phyloP scores from a whole-genome alignment of 2,113 vertebrate species.

The Saccopteryx leptura region DNA sequence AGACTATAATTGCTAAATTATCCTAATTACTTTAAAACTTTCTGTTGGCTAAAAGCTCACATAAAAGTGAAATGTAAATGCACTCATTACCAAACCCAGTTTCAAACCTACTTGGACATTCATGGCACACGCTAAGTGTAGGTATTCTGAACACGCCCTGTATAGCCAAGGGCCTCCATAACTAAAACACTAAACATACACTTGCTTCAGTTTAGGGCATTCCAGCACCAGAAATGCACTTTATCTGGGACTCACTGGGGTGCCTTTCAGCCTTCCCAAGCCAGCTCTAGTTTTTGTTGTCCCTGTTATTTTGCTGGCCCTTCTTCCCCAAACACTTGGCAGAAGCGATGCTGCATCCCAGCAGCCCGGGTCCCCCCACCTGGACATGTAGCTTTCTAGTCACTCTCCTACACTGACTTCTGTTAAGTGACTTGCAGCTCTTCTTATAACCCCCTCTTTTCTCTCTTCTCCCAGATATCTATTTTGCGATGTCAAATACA shows the following conservation, averaged over 20 bases:
- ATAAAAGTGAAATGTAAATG: background rate
- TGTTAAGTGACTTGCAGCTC: background rate
- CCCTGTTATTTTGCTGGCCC: background rate
- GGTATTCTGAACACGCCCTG: background rate
- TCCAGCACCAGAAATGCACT: background rate
- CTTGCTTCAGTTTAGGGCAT: background rate
- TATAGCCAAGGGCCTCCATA: background rate
- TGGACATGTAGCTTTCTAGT: background rate
- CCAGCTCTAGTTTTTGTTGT: background rate
- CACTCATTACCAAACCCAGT: background rate
- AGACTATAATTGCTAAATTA: slow-evolving; percentile 62
- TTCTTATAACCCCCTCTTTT: background rate
- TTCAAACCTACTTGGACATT: background rate
- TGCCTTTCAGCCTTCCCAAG: background rate
- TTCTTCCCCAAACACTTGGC: background rate
- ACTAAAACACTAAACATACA: background rate
- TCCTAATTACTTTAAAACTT: slow-evolving; percentile 62
- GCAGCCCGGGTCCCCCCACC: background rate
- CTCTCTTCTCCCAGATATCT: background rate
- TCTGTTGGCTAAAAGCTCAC: background rate
- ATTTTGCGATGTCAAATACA: slow-evolving; percentile 50
- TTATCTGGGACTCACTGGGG: slow-evolving; percentile 29
- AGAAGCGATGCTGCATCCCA: too few species aligned
- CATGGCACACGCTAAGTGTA: background rate
- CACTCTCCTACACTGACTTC: background rate